Conservation (phyloP, 2,797 vertebrate species). For the Dendrocincla tyrannina region DNA sequence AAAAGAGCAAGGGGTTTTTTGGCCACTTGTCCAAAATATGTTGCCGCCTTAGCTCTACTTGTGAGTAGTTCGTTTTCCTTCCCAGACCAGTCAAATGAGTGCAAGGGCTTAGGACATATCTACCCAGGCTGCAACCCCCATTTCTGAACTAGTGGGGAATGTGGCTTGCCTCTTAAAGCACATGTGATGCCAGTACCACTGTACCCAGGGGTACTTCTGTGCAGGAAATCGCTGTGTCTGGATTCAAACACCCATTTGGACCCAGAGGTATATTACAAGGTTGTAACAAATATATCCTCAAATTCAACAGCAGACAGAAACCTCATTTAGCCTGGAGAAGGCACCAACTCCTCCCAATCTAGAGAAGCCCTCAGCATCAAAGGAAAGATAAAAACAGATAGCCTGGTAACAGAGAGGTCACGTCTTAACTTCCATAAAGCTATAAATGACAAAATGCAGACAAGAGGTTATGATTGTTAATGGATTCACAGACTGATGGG, state of each 20-base stretch:
- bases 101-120: neutral
- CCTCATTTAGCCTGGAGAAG: neutral
- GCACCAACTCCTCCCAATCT: neutral
- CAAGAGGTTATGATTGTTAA: neutral
- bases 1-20: fast-evolving
- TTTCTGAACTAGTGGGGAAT: neutral
- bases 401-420: neutral
- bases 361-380: neutral
- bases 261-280: neutral
- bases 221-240: neutral
- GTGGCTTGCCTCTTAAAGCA: neutral
- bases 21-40: neutral
- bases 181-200: neutral
- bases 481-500: neutral
- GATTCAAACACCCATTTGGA: neutral
- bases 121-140: neutral
- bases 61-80: neutral
- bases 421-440: neutral
- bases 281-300: neutral
- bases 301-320: neutral
- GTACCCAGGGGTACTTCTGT: neutral
- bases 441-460: neutral
- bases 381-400: neutral
- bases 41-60: neutral
- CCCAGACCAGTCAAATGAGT: neutral